A percentile compares a stretch with the other conserved stretches of the same genome.
Evolutionary conservation across 2,113 vertebrate genomes (phyloP).

Genomic region (Cariama cristata): DNA sequence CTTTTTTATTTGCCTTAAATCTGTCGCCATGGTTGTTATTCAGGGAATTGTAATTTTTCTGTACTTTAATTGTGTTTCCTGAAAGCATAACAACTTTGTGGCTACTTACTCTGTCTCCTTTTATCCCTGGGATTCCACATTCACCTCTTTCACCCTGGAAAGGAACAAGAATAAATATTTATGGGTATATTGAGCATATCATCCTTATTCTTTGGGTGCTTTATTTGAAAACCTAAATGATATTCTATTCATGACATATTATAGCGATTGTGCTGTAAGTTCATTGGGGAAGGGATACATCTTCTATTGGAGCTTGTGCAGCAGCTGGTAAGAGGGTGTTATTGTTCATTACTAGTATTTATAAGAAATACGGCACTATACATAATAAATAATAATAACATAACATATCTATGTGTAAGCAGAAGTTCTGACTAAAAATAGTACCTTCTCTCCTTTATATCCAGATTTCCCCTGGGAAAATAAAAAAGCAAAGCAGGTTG

Average conservation of each 20-base stretch:
- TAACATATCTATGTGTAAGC: neutral
- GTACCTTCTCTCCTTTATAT: conserved; percentile 91
- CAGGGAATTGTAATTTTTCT: neutral
- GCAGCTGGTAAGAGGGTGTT: neutral
- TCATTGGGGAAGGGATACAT: neutral
- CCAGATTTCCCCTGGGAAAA: conserved; percentile 86
- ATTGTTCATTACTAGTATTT: neutral
- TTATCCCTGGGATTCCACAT: conserved; percentile 90
- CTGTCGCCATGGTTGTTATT: neutral
- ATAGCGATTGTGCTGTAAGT: neutral
- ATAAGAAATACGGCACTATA: neutral
- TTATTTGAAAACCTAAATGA: neutral
- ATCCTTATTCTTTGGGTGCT: neutral
- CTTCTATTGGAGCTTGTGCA: neutral
- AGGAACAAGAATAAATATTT: neutral
- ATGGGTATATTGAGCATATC: neutral
- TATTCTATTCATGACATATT: neutral
- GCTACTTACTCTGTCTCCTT: conserved; percentile 88
- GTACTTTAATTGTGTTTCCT: neutral
- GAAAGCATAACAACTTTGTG: neutral
- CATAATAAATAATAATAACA: neutral
- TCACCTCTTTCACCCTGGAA: conserved; percentile 88
- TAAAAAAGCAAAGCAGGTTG: conserved; percentile 26
- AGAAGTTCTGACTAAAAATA: neutral
- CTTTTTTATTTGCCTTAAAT: neutral